Conservation (phyloP, 2,113 vertebrate genomes). For the Oreochromis spilurus region DNA sequence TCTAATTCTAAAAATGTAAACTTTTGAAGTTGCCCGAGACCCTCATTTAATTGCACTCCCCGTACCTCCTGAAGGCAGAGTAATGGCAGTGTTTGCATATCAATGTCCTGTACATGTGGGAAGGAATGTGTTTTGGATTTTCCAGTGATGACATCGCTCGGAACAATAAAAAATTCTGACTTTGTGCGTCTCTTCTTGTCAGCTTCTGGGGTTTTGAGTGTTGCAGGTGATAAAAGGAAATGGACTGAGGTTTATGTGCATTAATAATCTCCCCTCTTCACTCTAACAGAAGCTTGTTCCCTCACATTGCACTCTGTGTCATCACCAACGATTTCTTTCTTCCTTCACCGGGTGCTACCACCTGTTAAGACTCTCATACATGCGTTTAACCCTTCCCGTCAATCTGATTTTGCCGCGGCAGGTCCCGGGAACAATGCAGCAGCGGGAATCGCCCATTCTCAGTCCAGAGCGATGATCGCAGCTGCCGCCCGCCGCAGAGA, state of each 20-base stretch:
- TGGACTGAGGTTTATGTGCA: background rate
- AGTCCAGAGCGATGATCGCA: slow-evolving; percentile 86
- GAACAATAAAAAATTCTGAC: background rate
- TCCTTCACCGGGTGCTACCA: background rate
- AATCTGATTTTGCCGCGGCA: background rate
- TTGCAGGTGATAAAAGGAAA: slow-evolving; percentile 7
- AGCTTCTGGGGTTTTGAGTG: background rate
- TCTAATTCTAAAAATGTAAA: slow-evolving; percentile 9
- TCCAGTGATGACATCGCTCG: background rate
- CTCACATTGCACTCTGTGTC: slow-evolving; percentile 26
- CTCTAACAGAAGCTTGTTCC: background rate
- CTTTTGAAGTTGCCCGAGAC: slow-evolving; percentile 42
- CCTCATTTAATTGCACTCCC: slow-evolving; percentile 9
- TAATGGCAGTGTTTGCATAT: slow-evolving; percentile 22
- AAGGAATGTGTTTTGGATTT: background rate
- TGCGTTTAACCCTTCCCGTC: background rate
- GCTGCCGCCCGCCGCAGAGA: slow-evolving; percentile 83
- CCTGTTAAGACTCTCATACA: background rate
- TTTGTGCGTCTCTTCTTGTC: background rate
- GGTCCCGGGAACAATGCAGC: slow-evolving; percentile 62
- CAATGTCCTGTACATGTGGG: background rate
- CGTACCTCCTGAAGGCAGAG: background rate
- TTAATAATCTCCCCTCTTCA: background rate
- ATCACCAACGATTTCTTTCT: background rate
- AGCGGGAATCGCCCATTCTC: slow-evolving; percentile 69